These are phyloP conservation scores for Myrmecobius fasciatus DNA, from an alignment of 2,113 vertebrate genomes.

Conservation along the genomic window DNA sequence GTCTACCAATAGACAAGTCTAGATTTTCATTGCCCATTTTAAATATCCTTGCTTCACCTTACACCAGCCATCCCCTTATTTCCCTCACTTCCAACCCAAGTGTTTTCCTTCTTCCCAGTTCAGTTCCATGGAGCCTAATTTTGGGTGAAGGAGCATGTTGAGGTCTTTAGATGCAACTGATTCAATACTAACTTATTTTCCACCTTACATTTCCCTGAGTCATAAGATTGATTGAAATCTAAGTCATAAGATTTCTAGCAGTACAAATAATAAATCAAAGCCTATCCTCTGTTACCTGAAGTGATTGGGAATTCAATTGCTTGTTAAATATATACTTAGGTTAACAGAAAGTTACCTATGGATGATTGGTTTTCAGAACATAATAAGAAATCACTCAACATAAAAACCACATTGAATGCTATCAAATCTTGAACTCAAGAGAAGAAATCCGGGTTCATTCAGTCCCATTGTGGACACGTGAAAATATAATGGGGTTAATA, in stretches of 20 bases:
- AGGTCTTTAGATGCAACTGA: not conserved
- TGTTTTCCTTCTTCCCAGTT: not conserved
- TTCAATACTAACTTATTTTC: not conserved
- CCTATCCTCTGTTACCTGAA: fast-evolving
- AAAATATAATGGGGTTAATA: not conserved
- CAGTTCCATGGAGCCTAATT: not conserved
- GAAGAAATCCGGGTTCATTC: no score
- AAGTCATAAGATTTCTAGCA: no score
- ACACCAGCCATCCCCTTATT: not conserved
- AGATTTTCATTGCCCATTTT: not conserved
- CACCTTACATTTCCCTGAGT: not conserved
- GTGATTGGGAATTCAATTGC: fast-evolving
- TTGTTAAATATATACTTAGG: not conserved
- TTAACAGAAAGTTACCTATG: not conserved
- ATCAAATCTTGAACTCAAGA: no score
- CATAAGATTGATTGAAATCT: not conserved
- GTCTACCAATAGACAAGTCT: not conserved
- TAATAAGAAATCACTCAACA: fast-evolving
- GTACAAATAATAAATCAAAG: not conserved
- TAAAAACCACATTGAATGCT: no score
- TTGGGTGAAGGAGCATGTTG: not conserved
- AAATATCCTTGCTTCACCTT: not conserved
- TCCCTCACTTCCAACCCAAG: not conserved
- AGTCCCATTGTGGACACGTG: not conserved
- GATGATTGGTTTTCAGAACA: not conserved